Evolutionary conservation across 2,797 vertebrate species (phyloP), one percentile per base, ranked within the genome.

Genomic region (Acrocephalus scirpaceus): DNA sequence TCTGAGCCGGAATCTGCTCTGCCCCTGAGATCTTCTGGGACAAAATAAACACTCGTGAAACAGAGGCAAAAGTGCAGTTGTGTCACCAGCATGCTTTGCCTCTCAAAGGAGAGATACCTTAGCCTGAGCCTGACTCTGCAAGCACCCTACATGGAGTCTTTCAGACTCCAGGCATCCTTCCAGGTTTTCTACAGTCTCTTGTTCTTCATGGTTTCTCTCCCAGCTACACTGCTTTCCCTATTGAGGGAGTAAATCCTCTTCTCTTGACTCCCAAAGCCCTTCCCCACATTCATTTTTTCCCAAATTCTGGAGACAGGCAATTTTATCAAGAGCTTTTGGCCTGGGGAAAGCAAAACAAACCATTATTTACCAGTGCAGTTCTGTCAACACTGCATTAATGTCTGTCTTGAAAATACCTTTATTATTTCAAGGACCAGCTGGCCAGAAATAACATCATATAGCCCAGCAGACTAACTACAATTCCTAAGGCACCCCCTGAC

Each of bases 1-100:
- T 26, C 30, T 30, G 26, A 71, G 36, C 10, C 62, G 45, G 57
- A 38, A 78, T 47, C 56, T 82, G 72, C 42, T 22, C 42, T 40
- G 56, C 21, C 77, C 13, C 69, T 14, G 40, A 2, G 0, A 42
- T 58, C 38, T 66, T 50, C 67, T 17, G n/a, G n/a, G n/a, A 66
- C 48, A 66, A 81, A 58, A 21, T 0, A 45, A 42, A 34, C 14
- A 12, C 19, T 48, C 0, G 2, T 4, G 18, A 69, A 53, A 53
- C 30, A 72, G 60, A 83, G 9, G 21, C 70, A 16, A 21, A 47
- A 42, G 34, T 0, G 0, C 54, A 61, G 29, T 13, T 0, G 0
- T 21, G 23, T 16, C 25, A n/a, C 36, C 50, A 18, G 18, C 0
- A 7, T 67, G n/a, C 21, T 74, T 67, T 91, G 40, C 9, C 44